Base-by-base conservation (phyloP, 2,797 vertebrate genomes). In the Neopelma chrysocephalum region DNA sequence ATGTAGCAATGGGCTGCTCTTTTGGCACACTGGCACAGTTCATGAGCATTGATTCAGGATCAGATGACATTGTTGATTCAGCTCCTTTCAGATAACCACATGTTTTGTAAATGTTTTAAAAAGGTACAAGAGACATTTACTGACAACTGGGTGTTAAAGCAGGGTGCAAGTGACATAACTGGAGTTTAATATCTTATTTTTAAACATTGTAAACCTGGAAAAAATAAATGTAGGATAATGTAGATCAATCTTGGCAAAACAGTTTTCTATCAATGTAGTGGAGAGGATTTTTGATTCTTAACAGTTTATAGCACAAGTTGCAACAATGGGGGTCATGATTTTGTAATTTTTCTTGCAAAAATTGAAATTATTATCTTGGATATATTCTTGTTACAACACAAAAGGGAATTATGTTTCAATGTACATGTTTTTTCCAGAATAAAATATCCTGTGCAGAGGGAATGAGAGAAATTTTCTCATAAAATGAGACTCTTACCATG, bases 71-170 rank as follows among this genome's bases (percentile, higher is more conserved):
- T 72, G 36, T 5, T 81, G 42, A 53, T 89, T 94, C 88, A 82
- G 26, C 38, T 94, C 60, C 36, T 93, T 97, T 90, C 62, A 36
- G 31, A 66, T 10, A 83, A 47, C 61, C 66, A 58, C 38, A 15
- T 78, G 40, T 45, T 90, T 91, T 88, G 45, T 36, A 93, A 82
- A 42, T 50, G 8, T 65, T 95, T 89, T 65, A 64, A 51, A 82
- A 89, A 79, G 19, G 8, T 56, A 80, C 47, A 51, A 60, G 73
- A 94, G 45, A 61, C n/a, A 36, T 64, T 83, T 54, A 17, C 32
- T 86, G 47, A 77, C 6, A 86, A 47, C 36, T 89, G 15, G 23
- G 8, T 27, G 3, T 40, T 56, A 40, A 82, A 81, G 13, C 15
- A 76, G 60, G 10, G 27, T 82, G 26, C 6, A 19, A 84, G 12